Evolutionary conservation across 2,113 vertebrate genomes (phyloP), one percentile per base, ranked within the genome.

Genomic region (Ascaphus truei): DNA sequence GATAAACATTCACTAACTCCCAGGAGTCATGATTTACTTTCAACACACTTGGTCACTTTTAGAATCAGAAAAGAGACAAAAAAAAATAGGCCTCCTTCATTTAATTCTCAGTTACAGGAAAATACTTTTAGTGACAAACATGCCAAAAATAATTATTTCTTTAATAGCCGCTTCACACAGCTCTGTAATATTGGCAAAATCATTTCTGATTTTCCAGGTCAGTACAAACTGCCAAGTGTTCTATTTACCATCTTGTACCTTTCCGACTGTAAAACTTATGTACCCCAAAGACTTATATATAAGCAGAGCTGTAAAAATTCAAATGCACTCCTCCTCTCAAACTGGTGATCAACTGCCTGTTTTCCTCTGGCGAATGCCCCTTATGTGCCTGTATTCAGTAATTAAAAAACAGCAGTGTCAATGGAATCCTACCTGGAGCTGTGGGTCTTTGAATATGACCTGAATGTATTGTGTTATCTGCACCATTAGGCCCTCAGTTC

Each of bases 121-220:
- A 68, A n/a, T 41, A 15, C 5, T 43, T 66, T 65, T 65, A 52
- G 31, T 45, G 34, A 41, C 16, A 30, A 31, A 10, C 37, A 31
- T 56, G 63, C 51, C 34, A 66, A 66, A 66, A 52, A 52, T 37
- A 43, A 56, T 66, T 39, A 33, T 43, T 56, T 65, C 18, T 56
- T 31, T 16, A 45, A 43, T 37, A 7, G 26, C 18, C n/a, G 45
- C 11, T 50, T 57, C n/a, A 7, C 11, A 55, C 41, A 66, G 7
- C 25, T 10, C 3, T 18, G 20, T 26, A 20, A 65, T 52, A 20
- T 13, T n/a, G 33, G 11, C 48, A 53, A 27, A 51, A 37, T 18
- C 18, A 33, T 12, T 9, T 15, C 22, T 26, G 10, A 52, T 8
- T 18, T 26, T 20, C 12, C 29, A 62, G 12, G 41, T 1, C 43